Percentiles rank a stretch among this genome's conserved stretches.
phyloP scores from a whole-genome alignment of 1,140 invertebrate species.

The Teleopsis dalmanni region DNA sequence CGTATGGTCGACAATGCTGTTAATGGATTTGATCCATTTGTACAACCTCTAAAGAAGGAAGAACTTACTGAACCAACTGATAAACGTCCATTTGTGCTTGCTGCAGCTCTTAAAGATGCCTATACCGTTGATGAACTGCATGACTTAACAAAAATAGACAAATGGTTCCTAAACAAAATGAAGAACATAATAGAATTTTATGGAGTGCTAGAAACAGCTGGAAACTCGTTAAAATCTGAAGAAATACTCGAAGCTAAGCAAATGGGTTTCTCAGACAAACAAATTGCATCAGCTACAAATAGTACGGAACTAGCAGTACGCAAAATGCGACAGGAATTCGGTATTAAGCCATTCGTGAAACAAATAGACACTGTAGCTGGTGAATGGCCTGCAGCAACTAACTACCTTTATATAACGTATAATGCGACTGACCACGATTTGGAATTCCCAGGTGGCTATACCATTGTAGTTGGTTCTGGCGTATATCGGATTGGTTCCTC shows the following conservation, averaged over 20 bases:
- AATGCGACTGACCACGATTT: slow-evolving; percentile 85
- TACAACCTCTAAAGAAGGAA: slow-evolving; percentile 70
- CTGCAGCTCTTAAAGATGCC: slow-evolving; percentile 76
- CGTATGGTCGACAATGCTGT: slow-evolving; percentile 96
- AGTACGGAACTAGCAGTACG: slow-evolving; percentile 77
- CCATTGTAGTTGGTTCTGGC: slow-evolving; percentile 89
- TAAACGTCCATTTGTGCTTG: slow-evolving; percentile 92
- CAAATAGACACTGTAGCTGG: slow-evolving; percentile 99
- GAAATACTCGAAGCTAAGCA: slow-evolving; percentile 79
- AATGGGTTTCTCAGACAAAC: slow-evolving; percentile 95
- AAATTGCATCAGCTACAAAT: slow-evolving; percentile 82
- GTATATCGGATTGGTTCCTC: slow-evolving; percentile 98
- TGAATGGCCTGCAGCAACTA: slow-evolving; percentile 97
- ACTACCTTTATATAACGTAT: slow-evolving; percentile 97
- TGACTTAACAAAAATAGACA: slow-evolving; percentile 91
- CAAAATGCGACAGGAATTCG: slow-evolving; percentile 62
- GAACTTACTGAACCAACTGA: slow-evolving; percentile 91
- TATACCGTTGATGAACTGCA: slow-evolving; percentile 81
- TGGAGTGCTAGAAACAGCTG: slow-evolving; percentile 51
- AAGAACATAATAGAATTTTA: slow-evolving; percentile 82
- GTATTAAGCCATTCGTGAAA: slow-evolving; percentile 84
- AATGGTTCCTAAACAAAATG: slow-evolving; percentile 95
- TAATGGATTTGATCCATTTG: slow-evolving; percentile 87
- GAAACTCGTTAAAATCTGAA: slow-evolving; percentile 51
- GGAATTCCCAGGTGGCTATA: slow-evolving; percentile 67